phyloP scores from a whole-genome alignment of 2,113 vertebrate species.

The Dolichotis patagonum region DNA sequence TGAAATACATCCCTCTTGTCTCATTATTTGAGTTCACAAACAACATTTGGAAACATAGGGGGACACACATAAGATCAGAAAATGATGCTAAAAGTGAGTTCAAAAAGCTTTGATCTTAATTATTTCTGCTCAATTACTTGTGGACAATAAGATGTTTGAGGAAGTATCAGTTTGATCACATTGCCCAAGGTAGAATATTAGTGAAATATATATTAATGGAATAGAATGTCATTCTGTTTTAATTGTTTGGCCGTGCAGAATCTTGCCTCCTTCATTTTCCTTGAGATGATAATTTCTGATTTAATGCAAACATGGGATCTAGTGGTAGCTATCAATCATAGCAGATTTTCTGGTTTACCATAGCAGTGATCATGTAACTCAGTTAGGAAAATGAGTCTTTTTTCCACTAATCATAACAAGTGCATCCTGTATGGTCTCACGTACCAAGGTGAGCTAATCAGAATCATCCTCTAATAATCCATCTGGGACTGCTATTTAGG shows the following conservation, averaged over 20 bases:
- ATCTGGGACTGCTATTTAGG: not conserved
- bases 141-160: not conserved
- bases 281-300: not conserved
- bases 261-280: not conserved
- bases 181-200: not conserved
- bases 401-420: not conserved
- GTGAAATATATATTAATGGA: not conserved
- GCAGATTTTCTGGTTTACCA: not conserved
- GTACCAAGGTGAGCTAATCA: not conserved
- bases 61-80: not conserved
- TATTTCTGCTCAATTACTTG: not conserved
- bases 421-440: not conserved
- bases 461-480: not conserved
- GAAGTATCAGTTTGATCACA: not conserved
- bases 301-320: not conserved
- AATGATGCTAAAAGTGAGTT: not conserved
- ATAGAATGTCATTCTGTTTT: not conserved
- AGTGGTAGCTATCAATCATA: not conserved
- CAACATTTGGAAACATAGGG: not conserved
- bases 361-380: not conserved
- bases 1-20: not conserved
- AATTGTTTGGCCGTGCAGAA: not conserved
- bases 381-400: not conserved
- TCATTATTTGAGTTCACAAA: not conserved
- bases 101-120: constrained; percentile 8